Evolutionary conservation across 2,888 invertebrate genomes (phyloP).

Genomic region (Actias luna): DNA sequence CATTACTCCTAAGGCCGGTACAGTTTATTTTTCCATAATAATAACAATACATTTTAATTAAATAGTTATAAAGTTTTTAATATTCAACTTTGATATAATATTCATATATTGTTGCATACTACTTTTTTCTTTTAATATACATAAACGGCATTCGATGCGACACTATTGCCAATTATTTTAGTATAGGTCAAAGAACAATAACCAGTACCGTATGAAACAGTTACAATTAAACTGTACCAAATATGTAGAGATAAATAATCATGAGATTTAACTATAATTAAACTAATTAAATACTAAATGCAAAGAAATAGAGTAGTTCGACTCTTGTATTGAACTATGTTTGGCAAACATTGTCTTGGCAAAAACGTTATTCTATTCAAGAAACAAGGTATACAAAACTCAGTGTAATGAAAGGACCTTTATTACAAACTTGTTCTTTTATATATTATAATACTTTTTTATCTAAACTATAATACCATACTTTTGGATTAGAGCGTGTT

Average conservation of each 20-base stretch:
- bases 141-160: background rate
- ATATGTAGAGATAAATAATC: background rate
- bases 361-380: background rate
- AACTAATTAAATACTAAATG: conserved; percentile 18
- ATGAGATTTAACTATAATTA: background rate
- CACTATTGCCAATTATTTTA: conserved; percentile 4
- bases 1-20: conserved; percentile 79
- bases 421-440: too few relatives aligned
- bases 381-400: background rate
- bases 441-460: too few relatives aligned
- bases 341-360: background rate
- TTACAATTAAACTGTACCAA: background rate
- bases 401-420: too few relatives aligned
- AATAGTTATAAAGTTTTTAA: conserved; percentile 57
- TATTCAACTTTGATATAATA: conserved; percentile 61
- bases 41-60: conserved; percentile 76
- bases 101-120: conserved; percentile 62
- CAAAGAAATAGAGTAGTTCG: background rate
- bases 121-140: conserved; percentile 32
- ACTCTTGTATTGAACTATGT: background rate
- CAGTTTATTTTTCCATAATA: conserved; percentile 65
- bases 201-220: background rate
- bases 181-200: background rate
- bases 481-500: too few relatives aligned
- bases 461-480: background rate